Evolutionary conservation across 2,113 vertebrate genomes (phyloP), one percentile per base, ranked within the genome.

Genomic region (Aepyceros melampus): DNA sequence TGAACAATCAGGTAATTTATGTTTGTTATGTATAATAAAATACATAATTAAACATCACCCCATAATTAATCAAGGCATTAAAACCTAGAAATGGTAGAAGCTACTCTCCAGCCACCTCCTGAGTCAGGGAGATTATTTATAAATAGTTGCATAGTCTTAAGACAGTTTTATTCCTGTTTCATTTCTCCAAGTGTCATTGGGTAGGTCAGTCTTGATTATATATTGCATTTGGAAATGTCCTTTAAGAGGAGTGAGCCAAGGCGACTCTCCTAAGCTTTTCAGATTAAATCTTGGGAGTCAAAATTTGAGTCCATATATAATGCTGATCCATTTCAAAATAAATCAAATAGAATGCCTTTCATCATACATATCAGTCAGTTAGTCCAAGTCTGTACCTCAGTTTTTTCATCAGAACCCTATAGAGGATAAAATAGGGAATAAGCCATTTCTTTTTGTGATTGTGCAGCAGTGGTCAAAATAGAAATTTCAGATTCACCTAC

Each of bases 11-110:
- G 76, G 62, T 89, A 92, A 97, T 98, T 98, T 98, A 93, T 89
- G 95, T 97, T 97, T 97, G 51, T 95, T 98, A 96, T 71, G 36
- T n/a, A 96, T 97, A 96, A 97, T 45, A 98, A 97, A 98, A 97
- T 96, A 43, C 94, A 88, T 97, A 3, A 98, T 98, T 98, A 98
- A 98, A 93, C 81, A 94, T 82, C 79, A 92, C 33, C 98, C 93
- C 62, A 96, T 98, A 96, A 96, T 97, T 97, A 96, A 96, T 95
- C 89, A 97, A 92, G 93, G 33, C 90, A 95, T 97, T 87, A 95
- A 97, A 96, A 96, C 60, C 74, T 79, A 9, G 4, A 95, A 95
- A 85, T 95, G 47, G 62, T 67, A 97, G 93, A 76, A 97, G 90
- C 87, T 98, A 78, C 87, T 96, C 81, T 94, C 0, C 33, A 82